Percentiles rank a stretch among this genome's conserved stretches.
These are phyloP conservation scores for Siniperca scherzeri DNA, from an alignment of 2,797 vertebrate genomes.

Conservation along the genomic window DNA sequence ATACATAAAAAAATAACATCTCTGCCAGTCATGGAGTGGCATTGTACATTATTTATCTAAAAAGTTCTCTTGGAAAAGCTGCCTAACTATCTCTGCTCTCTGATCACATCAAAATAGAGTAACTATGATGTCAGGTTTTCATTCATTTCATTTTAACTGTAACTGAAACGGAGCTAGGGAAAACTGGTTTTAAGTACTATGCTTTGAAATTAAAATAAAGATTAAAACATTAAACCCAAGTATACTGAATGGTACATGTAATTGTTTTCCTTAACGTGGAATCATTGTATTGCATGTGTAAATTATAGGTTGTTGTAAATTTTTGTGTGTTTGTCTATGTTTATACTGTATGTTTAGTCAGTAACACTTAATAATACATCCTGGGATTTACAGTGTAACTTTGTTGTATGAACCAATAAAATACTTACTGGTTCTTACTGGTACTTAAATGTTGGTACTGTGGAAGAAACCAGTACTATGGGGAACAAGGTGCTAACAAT, in stretches of 20 bases:
- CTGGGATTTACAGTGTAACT: background rate
- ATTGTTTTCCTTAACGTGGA: background rate
- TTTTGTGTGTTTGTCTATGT: background rate
- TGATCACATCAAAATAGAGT: slow-evolving; percentile 1
- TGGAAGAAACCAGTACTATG: background rate
- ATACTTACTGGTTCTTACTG: background rate
- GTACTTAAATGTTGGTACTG: background rate
- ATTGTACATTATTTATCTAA: background rate
- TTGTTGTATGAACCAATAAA: background rate
- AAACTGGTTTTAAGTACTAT: background rate
- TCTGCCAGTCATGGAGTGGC: background rate
- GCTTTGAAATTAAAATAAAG: background rate
- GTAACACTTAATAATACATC: background rate
- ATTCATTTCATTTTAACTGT: background rate
- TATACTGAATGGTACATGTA: background rate
- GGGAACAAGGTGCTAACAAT: background rate
- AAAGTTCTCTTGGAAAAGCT: too few species aligned
- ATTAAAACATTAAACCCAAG: background rate
- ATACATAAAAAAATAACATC: background rate
- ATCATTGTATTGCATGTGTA: background rate
- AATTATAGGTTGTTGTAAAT: background rate
- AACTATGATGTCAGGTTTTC: background rate
- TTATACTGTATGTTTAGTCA: background rate
- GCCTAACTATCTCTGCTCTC: background rate
- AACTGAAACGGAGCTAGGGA: background rate